Evolutionary conservation across 2,113 vertebrate species (phyloP).

Genomic region (Marcusenius ussheri): DNA sequence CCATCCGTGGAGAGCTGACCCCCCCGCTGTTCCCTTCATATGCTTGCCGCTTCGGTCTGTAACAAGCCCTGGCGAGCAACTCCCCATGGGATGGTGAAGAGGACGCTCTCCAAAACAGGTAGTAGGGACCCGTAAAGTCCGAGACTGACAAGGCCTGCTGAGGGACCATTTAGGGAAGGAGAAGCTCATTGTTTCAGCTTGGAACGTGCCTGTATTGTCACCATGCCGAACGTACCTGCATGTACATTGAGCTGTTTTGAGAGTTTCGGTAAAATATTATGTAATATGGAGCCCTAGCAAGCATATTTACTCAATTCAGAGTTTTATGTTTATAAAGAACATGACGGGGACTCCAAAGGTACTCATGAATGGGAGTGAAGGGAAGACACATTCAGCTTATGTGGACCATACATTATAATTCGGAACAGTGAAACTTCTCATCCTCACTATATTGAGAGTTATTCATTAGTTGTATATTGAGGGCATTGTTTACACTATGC

Average conservation of each 20-base stretch:
- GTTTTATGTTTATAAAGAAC: not conserved
- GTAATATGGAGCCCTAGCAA: not conserved
- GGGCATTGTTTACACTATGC: not conserved
- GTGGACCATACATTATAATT: not conserved
- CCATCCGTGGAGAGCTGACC: not conserved
- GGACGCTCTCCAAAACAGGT: not conserved
- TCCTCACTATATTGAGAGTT: not conserved
- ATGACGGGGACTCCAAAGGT: not conserved
- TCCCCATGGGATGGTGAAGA: not conserved
- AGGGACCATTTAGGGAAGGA: not conserved
- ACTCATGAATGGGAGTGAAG: not conserved
- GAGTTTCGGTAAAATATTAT: not conserved
- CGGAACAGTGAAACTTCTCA: not conserved
- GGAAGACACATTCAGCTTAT: not conserved
- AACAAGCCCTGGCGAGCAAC: not conserved
- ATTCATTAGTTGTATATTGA: not conserved
- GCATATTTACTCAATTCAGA: not conserved
- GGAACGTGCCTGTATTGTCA: not conserved
- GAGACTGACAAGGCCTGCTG: not conserved
- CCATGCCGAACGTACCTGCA: not conserved
- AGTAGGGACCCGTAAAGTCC: not conserved
- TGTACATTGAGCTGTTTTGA: not conserved
- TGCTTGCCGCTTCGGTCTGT: not conserved
- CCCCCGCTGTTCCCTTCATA: not conserved
- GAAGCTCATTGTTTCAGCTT: not conserved